Evolutionary conservation across 2,888 invertebrate genomes (phyloP), one percentile per base, ranked within the genome.

Genomic region (Beris morrisii): DNA sequence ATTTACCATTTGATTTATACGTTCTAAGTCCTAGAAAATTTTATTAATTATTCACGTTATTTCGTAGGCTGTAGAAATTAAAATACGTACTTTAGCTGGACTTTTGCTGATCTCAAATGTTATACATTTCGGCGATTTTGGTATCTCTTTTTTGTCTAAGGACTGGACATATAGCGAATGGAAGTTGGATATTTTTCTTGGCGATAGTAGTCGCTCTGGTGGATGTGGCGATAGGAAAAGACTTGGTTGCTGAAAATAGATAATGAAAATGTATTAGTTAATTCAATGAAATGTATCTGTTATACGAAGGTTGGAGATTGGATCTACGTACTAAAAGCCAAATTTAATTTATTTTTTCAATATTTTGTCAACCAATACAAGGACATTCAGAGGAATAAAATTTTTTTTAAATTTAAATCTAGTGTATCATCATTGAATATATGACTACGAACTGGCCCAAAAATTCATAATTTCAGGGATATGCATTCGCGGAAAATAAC

Each of bases 141-240:
- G 77, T 7, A 82, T 78, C 72, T 80, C 82, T 64, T 75, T 77
- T 70, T 78, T 80, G 45, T 76, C 82, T 79, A 82, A 79, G 9
- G 85, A 83, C 64, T 84, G 83, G 32, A 90, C 84, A 74, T 83
- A 89, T 6, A 90, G 82, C 12, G 82, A 79, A 74, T 85, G 83
- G 71, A 84, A 86, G 65, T 73, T 75, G 31, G 77, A 78, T 55
- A 81, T 71, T 72, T 77, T 77, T 71, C 76, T 76, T 61, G 79
- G 78, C 69, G 72, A 72, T 58, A 72, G 73, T 46, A 75, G 82
- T 64, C 74, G 76, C 69, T 86, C 84, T 67, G 86, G 83, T 0
- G 93, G 93, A 71, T 92, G 81, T 0, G 92, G 92, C 67, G 92
- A 92, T 64, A 93, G 71, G 3, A 86, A 78, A 45, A 87, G 82